Percentiles rank a stretch among this genome's conserved stretches.
phyloP scores from a whole-genome alignment of 2,797 vertebrate genomes.

The Premnoplex brunnescens region DNA sequence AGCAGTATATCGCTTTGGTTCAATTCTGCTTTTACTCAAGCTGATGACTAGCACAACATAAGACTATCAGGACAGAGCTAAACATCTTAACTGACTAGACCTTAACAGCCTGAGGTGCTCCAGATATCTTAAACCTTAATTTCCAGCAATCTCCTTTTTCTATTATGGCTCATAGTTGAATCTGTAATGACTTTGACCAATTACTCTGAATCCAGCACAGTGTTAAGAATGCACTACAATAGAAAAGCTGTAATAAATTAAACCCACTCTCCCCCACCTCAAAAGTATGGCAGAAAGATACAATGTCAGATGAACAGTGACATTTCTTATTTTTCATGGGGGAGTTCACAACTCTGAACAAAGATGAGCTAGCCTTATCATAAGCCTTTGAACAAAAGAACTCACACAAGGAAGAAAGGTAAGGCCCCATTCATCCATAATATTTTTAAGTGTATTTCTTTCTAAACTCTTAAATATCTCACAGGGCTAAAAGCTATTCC shows the following conservation, averaged over 20 bases:
- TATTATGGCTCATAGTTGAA: background rate
- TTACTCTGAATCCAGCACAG: background rate
- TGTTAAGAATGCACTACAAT: background rate
- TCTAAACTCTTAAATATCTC: background rate
- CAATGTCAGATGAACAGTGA: background rate
- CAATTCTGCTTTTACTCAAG: background rate
- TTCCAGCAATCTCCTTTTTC: background rate
- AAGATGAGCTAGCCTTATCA: background rate
- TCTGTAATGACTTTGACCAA: background rate
- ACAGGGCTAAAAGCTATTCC: background rate
- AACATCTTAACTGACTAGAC: background rate
- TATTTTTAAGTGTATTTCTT: background rate
- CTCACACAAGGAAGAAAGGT: background rate
- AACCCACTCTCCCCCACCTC: background rate
- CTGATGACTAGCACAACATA: background rate
- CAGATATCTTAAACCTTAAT: background rate
- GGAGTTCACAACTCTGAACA: background rate
- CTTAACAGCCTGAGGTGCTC: conserved; percentile 2
- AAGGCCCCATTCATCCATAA: background rate
- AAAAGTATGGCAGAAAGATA: background rate
- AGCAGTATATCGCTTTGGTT: conserved; percentile 12
- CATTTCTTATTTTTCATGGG: background rate
- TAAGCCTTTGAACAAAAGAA: background rate
- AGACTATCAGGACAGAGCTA: background rate
- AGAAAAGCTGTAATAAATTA: background rate